phyloP scores from a whole-genome alignment of 2,113 vertebrate species.

The Strigops habroptila region DNA sequence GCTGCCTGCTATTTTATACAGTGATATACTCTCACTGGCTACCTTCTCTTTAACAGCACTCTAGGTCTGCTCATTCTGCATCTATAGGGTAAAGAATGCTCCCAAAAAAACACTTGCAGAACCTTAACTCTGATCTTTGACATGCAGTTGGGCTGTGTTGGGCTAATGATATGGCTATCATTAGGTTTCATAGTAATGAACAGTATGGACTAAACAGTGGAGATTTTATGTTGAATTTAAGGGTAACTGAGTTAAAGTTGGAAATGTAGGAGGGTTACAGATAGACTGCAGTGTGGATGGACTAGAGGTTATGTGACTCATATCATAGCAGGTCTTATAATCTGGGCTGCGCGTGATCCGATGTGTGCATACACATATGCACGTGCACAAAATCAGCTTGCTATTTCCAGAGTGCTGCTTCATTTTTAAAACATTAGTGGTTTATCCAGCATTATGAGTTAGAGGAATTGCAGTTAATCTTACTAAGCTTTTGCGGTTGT shows the following conservation, averaged over 20 bases:
- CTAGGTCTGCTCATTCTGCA: background rate
- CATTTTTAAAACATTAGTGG: background rate
- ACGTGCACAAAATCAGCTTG: background rate
- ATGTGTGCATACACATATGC: background rate
- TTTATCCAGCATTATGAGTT: background rate
- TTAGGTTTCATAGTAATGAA: background rate
- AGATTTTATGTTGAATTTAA: background rate
- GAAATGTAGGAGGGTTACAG: background rate
- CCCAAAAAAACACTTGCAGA: accelerated
- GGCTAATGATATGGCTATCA: background rate
- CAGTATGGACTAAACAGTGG: background rate
- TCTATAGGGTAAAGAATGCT: background rate
- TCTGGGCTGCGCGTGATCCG: background rate
- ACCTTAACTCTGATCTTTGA: background rate
- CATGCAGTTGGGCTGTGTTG: background rate
- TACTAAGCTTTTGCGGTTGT: background rate
- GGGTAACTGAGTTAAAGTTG: background rate
- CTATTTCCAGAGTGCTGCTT: background rate
- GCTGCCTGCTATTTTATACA: background rate
- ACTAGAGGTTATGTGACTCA: background rate
- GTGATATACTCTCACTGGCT: background rate
- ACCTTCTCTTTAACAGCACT: background rate
- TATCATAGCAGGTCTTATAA: background rate
- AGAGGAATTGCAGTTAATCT: background rate
- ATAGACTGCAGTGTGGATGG: background rate